Percentiles rank a stretch among this genome's conserved stretches.
Evolutionary conservation across 2,888 invertebrate species (phyloP).

Genomic region (Drosophila picticornis): DNA sequence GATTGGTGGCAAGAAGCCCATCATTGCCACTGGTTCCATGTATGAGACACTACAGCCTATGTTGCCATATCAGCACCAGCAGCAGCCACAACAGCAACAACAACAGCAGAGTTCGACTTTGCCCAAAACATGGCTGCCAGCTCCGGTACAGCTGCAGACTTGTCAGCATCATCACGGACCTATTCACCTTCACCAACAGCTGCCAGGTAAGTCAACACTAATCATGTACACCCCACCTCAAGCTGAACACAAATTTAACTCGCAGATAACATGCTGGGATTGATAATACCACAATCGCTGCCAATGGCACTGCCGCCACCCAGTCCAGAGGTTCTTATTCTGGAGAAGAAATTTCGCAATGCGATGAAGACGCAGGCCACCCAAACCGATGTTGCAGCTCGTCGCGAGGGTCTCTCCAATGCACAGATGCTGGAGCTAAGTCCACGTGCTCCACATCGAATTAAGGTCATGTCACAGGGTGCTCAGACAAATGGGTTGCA

Average conservation of each 20-base stretch:
- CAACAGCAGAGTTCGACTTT: slow-evolving; percentile 55
- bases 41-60: slow-evolving; percentile 77
- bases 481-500: slow-evolving; percentile 94
- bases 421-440: slow-evolving; percentile 90
- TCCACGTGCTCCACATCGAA: slow-evolving; percentile 91
- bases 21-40: slow-evolving; percentile 78
- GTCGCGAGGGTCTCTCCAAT: slow-evolving; percentile 89
- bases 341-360: slow-evolving; percentile 92
- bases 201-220: slow-evolving; percentile 54
- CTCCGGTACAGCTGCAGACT: slow-evolving; percentile 65
- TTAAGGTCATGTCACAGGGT: slow-evolving; percentile 95
- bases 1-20: slow-evolving; percentile 90
- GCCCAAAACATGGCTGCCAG: slow-evolving; percentile 71
- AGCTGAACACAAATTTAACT: rapidly evolving
- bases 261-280: slow-evolving; percentile 65
- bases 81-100: slow-evolving; percentile 46
- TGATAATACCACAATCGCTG: slow-evolving; percentile 72
- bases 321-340: slow-evolving; percentile 84
- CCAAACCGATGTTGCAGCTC: slow-evolving; percentile 89
- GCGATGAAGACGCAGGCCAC: slow-evolving; percentile 97
- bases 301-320: slow-evolving; percentile 68
- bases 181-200: slow-evolving; percentile 75
- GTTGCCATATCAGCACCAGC: slow-evolving; percentile 52
- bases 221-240: not conserved
- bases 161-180: slow-evolving; percentile 82